phyloP scores from a whole-genome alignment of 2,888 invertebrate genomes.

The Iphiclides podalirius region DNA sequence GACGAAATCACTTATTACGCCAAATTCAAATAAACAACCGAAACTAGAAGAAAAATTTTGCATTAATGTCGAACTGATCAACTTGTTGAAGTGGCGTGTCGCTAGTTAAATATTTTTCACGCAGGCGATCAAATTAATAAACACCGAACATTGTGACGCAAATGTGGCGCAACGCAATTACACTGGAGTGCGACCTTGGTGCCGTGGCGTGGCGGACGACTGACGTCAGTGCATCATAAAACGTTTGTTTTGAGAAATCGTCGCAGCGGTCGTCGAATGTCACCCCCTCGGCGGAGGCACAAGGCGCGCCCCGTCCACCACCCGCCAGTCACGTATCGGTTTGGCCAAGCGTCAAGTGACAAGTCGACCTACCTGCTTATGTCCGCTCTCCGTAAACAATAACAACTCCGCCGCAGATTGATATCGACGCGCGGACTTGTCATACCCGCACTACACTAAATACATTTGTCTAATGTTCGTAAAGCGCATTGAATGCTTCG shows the following conservation, averaged over 20 bases:
- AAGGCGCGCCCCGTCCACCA: conserved; percentile 40
- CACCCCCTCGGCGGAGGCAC: conserved; percentile 69
- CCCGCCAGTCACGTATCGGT: conserved; percentile 52
- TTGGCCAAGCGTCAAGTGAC: conserved; percentile 55
- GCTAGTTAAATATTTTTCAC: too few species aligned
- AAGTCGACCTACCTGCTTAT: conserved; percentile 40
- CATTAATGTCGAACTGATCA: too few species aligned
- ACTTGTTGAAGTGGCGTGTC: too few species aligned
- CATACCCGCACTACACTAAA: too few species aligned
- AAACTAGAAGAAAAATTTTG: too few species aligned
- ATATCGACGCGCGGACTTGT: too few species aligned
- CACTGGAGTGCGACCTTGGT: conserved; percentile 53
- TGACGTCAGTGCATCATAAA: conserved; percentile 63
- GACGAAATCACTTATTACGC: too few species aligned
- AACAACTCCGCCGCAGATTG: conserved; percentile 4
- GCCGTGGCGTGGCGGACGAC: conserved; percentile 35
- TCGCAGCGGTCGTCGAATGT: conserved; percentile 68
- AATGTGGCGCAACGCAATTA: conserved; percentile 25
- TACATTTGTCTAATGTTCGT: too few species aligned
- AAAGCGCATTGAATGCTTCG: too few species aligned
- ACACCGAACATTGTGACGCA: conserved; percentile 20
- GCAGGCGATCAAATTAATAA: too few species aligned
- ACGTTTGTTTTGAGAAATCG: conserved; percentile 56
- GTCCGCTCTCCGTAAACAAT: conserved; percentile 18
- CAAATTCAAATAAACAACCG: too few species aligned